A percentile compares a stretch with the other conserved stretches of the same genome.
Evolutionary conservation across 2,888 invertebrate species (phyloP).

Genomic region (Meiosimyza decipiens): DNA sequence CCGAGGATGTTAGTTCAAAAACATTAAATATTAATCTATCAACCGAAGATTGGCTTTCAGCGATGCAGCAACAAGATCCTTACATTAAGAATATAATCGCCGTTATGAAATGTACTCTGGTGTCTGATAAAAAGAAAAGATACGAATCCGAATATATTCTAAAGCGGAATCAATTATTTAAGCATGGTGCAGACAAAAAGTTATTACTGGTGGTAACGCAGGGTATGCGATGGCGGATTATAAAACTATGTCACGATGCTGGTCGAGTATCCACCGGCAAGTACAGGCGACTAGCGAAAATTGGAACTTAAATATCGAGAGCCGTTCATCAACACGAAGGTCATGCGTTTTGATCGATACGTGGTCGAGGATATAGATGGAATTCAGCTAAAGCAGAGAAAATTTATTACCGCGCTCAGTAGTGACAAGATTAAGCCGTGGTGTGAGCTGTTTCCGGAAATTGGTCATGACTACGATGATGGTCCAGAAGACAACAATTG

Average conservation of each 20-base stretch:
- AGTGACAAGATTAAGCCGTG: constrained; percentile 41
- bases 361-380: constrained; percentile 37
- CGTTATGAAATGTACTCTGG: not conserved
- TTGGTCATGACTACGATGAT: constrained; percentile 31
- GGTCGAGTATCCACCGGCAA: constrained; percentile 35
- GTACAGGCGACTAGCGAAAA: constrained; percentile 33
- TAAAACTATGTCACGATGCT: constrained; percentile 9
- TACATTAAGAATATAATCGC: not conserved
- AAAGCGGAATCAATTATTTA: not conserved
- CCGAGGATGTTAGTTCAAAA: not conserved
- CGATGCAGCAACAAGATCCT: constrained; percentile 28
- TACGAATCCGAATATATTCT: not conserved
- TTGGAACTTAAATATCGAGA: constrained; percentile 27
- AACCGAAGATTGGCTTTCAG: constrained; percentile 33
- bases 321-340: constrained; percentile 31
- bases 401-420: constrained; percentile 35
- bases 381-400: constrained; percentile 22
- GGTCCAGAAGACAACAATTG: too few species aligned
- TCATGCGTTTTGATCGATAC: constrained; percentile 43
- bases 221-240: constrained; percentile 9
- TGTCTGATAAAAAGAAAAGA: not conserved
- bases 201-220: not conserved
- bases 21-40: too few species aligned
- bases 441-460: constrained; percentile 33
- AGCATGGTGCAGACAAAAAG: not conserved